Percentiles rank a stretch among this genome's conserved stretches.
Evolutionary conservation across 1,140 invertebrate species (phyloP).

Genomic region (Dreissena polymorpha): DNA sequence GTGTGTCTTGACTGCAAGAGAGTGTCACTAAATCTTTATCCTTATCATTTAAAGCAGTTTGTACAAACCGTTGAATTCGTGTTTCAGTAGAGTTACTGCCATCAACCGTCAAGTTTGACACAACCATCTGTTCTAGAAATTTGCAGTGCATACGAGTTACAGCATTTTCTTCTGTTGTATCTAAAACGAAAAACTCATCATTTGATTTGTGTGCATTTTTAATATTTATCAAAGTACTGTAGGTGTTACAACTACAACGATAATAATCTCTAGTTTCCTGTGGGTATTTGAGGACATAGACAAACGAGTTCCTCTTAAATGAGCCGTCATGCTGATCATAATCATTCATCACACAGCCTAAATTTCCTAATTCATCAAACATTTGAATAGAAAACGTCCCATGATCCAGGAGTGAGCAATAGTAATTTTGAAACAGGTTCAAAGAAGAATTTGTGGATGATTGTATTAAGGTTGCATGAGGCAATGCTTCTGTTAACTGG

Average conservation of each 20-base stretch:
- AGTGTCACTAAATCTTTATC: conserved; percentile 6
- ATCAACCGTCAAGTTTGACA: background rate
- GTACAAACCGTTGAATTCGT: background rate
- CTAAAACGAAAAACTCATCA: background rate
- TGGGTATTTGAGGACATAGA: background rate
- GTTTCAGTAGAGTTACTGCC: background rate
- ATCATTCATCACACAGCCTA: conserved; percentile 31
- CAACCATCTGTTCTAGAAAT: conserved; percentile 29
- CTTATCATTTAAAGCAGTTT: background rate
- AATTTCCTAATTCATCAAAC: background rate
- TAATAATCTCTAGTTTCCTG: conserved; percentile 3
- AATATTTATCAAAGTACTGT: conserved; percentile 6
- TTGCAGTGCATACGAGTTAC: conserved; percentile 42
- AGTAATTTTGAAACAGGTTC: too few relatives aligned
- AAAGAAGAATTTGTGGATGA: too few relatives aligned
- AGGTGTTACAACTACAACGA: conserved; percentile 31
- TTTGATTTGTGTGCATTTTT: background rate
- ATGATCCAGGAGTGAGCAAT: too few relatives aligned
- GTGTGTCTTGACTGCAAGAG: conserved; percentile 1
- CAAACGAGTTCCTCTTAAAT: background rate
- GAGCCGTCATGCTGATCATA: conserved; percentile 17
- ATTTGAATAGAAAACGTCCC: conserved; percentile 7
- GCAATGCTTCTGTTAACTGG: too few relatives aligned
- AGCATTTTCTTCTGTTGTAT: background rate
- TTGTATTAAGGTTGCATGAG: too few relatives aligned